Evolutionary conservation across 2,113 vertebrate genomes (phyloP), one percentile per base, ranked within the genome.

Genomic region (Tragelaphus strepsiceros): DNA sequence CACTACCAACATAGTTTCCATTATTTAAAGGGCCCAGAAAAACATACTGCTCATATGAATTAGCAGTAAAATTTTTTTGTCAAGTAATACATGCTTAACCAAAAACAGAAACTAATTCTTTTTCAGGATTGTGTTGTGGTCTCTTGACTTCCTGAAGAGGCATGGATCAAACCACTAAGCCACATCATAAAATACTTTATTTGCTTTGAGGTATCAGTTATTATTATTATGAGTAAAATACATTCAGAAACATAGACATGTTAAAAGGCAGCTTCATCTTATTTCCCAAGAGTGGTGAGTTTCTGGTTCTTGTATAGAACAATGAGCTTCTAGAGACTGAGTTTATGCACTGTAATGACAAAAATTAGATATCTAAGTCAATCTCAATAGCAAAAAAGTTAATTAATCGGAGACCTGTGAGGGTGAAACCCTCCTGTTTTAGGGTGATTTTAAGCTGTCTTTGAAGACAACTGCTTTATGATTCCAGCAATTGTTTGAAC

Each of bases 181-280:
- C 87, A 98, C 98, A 98, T 97, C 13, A 7, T 97, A 97, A 98
- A 98, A 77, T 77, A 96, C n/a, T 98, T 97, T 17, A 97, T 98
- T 98, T 98, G 30, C 89, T 80, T 97, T 82, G 67, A 98, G 97
- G 49, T 91, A 97, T 97, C 61, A 78, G 77, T 98, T 96, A 92
- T 90, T 90, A 26, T 97, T 97, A 95, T 84, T 98, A 24, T 85
- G 62, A 49, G 30, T 97, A 83, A 97, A 85, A 61, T 59, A 24
- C 32, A 81, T 93, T 98, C 49, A 94, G 96, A 97, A 97, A 53
- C 93, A 91, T 39, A 81, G 53, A 59, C 26, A 88, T 78, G 7
- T 56, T 94, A 62, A 81, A 93, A 96, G 54, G 56, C n/a, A 93
- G 59, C 9, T 86, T 93, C 7, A 71, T 84, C 32, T 90, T 16